Evolutionary conservation across 2,113 vertebrate species (phyloP).

Genomic region (Tragelaphus scriptus): DNA sequence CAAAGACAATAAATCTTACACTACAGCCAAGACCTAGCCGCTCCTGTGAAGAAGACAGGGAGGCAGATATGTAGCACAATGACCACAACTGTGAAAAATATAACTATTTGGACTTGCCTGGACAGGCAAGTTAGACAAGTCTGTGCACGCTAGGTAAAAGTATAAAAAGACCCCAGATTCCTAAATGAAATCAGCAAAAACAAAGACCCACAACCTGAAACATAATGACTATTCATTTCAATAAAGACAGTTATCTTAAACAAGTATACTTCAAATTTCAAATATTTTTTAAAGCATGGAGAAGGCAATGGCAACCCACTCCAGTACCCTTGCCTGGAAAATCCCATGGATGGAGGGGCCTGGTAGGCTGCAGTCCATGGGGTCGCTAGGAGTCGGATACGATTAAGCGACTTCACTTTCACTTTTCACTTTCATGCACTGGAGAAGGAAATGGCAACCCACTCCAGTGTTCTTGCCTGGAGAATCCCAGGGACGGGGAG

Average conservation of each 20-base stretch:
- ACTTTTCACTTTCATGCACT: too few relatives aligned
- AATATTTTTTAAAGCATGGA: not conserved
- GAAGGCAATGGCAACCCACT: too few relatives aligned
- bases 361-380: too few relatives aligned
- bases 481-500: too few relatives aligned
- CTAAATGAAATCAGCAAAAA: not conserved
- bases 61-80: not conserved
- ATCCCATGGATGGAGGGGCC: too few relatives aligned
- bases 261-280: not conserved
- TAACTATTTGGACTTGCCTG: not conserved
- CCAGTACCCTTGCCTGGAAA: too few relatives aligned
- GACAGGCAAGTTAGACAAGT: not conserved
- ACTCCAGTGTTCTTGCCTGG: too few relatives aligned
- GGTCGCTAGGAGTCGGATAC: too few relatives aligned
- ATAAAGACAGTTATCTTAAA: not conserved
- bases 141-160: not conserved
- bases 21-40: not conserved
- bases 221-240: not conserved
- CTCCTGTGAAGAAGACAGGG: slow-evolving; percentile 4
- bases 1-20: slow-evolving; percentile 63
- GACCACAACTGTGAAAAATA: slow-evolving; percentile 6
- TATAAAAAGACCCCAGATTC: not conserved
- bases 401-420: too few relatives aligned
- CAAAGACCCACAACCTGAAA: not conserved
- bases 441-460: too few relatives aligned